These are phyloP conservation scores for Phengaris alcon DNA, from an alignment of 2,888 invertebrate species.

Conservation along the genomic window DNA sequence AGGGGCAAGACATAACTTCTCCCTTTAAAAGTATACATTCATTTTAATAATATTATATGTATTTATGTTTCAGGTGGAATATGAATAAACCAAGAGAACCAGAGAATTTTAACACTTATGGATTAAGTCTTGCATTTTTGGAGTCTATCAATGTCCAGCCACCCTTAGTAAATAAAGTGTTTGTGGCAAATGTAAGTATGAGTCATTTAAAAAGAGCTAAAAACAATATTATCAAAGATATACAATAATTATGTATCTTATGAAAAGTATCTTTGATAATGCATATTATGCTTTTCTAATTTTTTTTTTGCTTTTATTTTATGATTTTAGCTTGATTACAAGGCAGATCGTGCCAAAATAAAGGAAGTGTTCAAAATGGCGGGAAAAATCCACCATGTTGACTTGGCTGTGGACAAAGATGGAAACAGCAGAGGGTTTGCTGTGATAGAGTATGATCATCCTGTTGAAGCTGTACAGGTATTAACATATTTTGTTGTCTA, in stretches of 20 bases:
- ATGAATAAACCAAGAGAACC: slow-evolving; percentile 75
- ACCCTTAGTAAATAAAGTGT: slow-evolving; percentile 95
- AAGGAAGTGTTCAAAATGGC: slow-evolving; percentile 98
- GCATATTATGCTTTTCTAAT: too few species aligned
- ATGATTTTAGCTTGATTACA: slow-evolving; percentile 92
- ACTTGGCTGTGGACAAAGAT: slow-evolving; percentile 95
- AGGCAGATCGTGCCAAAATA: slow-evolving; percentile 95
- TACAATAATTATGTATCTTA: too few species aligned
- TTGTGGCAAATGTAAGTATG: slow-evolving; percentile 97
- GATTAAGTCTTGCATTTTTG: slow-evolving; percentile 95
- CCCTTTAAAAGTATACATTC: too few species aligned
- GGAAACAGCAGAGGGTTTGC: slow-evolving; percentile 98
- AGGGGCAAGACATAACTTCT: too few species aligned
- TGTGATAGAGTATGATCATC: slow-evolving; percentile 97
- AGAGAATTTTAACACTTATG: slow-evolving; percentile 91
- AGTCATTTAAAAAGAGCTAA: background rate
- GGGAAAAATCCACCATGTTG: slow-evolving; percentile 94
- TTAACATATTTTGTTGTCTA: background rate
- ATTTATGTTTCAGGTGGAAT: slow-evolving; percentile 59
- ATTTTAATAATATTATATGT: background rate
- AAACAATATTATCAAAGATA: background rate
- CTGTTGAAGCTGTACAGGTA: slow-evolving; percentile 95
- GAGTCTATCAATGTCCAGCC: slow-evolving; percentile 96
- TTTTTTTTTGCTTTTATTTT: slow-evolving; percentile 16
- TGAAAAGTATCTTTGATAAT: too few species aligned